phyloP scores from a whole-genome alignment of 2,888 invertebrate genomes.

The Hanleya hanleyi region DNA sequence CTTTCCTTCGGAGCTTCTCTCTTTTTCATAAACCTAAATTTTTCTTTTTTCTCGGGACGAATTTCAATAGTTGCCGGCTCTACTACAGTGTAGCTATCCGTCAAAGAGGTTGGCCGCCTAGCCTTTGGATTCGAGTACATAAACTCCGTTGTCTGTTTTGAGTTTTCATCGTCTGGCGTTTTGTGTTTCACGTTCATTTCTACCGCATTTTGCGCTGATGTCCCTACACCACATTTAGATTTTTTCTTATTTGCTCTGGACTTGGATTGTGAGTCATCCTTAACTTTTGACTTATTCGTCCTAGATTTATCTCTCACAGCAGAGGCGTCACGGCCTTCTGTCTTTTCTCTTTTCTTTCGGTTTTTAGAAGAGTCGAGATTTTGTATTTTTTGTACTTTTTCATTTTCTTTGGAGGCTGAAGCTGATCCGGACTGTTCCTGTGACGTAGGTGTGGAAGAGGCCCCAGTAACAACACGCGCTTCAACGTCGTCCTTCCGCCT shows the following conservation, averaged over 20 bases:
- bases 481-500: conserved; percentile 29
- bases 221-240: not conserved
- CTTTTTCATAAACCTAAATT: conserved; percentile 2
- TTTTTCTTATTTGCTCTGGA: not conserved
- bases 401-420: not conserved
- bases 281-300: not conserved
- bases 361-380: not conserved
- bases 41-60: conserved; percentile 23
- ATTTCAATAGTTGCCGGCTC: conserved; percentile 25
- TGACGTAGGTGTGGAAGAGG: conserved; percentile 22
- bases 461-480: conserved; percentile 40
- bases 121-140: conserved; percentile 47
- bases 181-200: not conserved
- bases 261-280: not conserved
- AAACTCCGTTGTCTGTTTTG: conserved; percentile 52
- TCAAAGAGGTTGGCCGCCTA: conserved; percentile 56
- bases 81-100: conserved; percentile 46
- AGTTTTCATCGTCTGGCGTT: conserved; percentile 27
- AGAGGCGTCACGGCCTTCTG: not conserved
- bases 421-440: not conserved
- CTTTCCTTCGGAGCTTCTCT: not conserved
- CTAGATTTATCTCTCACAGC: not conserved
- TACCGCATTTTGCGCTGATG: not conserved
- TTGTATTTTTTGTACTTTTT: not conserved
- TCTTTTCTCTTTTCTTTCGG: not conserved